phyloP scores from a whole-genome alignment of 2,797 vertebrate species.

The Rhinophrynus dorsalis region DNA sequence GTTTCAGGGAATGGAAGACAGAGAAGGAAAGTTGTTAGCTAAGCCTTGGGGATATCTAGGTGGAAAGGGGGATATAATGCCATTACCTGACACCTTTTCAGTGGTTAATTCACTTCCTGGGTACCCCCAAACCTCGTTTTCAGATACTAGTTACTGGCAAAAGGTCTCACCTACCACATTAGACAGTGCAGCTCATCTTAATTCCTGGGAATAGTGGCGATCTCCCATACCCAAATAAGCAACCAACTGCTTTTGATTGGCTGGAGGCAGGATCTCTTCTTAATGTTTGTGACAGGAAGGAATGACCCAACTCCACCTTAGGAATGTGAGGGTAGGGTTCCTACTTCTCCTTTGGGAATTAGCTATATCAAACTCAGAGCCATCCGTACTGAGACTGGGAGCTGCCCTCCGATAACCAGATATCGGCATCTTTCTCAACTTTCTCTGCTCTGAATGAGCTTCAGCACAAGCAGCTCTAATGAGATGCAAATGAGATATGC shows the following conservation, averaged over 20 bases:
- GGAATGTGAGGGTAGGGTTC: constrained; percentile 24
- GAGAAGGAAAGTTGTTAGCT: no score
- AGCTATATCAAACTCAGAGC: constrained; percentile 9
- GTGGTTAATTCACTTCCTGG: no score
- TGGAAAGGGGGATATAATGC: no score
- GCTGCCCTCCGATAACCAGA: constrained; percentile 15
- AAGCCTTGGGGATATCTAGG: no score
- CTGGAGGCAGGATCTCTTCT: background rate
- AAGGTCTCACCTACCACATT: constrained; percentile 21
- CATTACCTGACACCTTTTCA: no score
- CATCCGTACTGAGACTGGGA: background rate
- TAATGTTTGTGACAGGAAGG: constrained; percentile 8
- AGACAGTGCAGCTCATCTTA: background rate
- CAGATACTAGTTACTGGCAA: background rate
- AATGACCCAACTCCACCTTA: constrained; percentile 27
- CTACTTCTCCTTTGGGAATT: constrained; percentile 14
- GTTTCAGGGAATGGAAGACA: no score
- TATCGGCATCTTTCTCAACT: constrained; percentile 61
- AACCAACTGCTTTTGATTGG: constrained; percentile 1
- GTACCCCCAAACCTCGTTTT: no score
- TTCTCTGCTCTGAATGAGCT: constrained; percentile 66
- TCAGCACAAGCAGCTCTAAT: constrained; percentile 80
- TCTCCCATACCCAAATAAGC: constrained; percentile 3
- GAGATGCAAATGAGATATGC: constrained; percentile 99
- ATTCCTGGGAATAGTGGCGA: background rate